Conservation (phyloP, 2,797 vertebrate genomes). For the Pseudomugil tenellus region DNA sequence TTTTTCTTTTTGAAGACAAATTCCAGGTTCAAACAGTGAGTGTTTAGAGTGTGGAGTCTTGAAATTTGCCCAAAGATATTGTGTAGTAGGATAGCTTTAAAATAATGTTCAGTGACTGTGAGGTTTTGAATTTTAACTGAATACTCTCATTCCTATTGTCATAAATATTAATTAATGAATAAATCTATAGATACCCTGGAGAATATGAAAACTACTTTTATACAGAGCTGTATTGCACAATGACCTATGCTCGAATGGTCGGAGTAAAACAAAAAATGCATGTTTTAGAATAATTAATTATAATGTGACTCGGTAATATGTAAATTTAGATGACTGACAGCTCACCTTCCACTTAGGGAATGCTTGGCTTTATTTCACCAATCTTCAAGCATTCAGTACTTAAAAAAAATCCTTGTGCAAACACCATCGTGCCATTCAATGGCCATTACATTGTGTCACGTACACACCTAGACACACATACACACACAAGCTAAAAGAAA, state of each 20-base stretch:
- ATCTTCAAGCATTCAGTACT: background rate
- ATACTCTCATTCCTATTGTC: background rate
- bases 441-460: too few species aligned
- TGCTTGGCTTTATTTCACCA: too few species aligned
- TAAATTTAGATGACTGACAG: background rate
- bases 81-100: background rate
- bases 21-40: slow-evolving; percentile 11
- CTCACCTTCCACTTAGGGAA: background rate
- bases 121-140: background rate
- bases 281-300: too few species aligned
- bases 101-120: slow-evolving; percentile 1
- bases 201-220: background rate
- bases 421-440: background rate
- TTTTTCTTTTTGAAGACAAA: slow-evolving; percentile 9
- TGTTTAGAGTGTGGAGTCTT: slow-evolving; percentile 5
- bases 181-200: background rate
- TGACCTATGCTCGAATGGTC: background rate
- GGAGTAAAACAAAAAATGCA: too few species aligned
- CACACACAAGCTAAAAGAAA: too few species aligned
- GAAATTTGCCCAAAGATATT: slow-evolving; percentile 1
- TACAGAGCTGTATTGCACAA: background rate
- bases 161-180: background rate
- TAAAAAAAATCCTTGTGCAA: background rate
- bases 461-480: too few species aligned
- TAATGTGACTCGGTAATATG: background rate